Conservation (phyloP, 2,888 invertebrate species). For the Liposcelis brunnea region DNA sequence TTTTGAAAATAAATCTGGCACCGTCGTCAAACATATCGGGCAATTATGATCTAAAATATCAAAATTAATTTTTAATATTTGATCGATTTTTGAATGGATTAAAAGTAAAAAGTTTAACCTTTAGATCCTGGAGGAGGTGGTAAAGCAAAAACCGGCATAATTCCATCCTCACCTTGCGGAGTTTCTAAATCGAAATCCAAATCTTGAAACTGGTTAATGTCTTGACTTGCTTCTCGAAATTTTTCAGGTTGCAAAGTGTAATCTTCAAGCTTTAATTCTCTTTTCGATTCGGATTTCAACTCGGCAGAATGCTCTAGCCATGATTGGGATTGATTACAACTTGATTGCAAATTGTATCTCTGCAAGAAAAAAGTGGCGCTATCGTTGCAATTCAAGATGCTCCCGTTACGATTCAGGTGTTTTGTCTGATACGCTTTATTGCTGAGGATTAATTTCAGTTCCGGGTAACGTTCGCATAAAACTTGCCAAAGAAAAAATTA, state of each 20-base stretch:
- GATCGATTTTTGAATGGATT: neutral
- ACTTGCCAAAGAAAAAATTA: too few species aligned
- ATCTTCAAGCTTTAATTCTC: neutral
- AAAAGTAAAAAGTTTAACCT: neutral
- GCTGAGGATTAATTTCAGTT: too few species aligned
- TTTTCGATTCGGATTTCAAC: conserved; percentile 4
- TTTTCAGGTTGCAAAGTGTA: neutral
- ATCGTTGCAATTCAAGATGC: neutral
- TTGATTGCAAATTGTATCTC: conserved; percentile 29
- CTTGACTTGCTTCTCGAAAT: neutral
- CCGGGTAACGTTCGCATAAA: too few species aligned
- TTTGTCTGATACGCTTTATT: too few species aligned
- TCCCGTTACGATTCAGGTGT: too few species aligned
- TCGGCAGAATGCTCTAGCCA: conserved; percentile 23
- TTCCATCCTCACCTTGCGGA: conserved; percentile 32
- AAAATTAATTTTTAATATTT: neutral
- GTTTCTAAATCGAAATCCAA: conserved; percentile 32
- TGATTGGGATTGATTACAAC: conserved; percentile 30
- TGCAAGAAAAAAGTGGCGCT: conserved; percentile 9
- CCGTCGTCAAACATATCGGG: neutral
- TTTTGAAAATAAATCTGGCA: neutral
- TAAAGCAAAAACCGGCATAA: conserved; percentile 26
- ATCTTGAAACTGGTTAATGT: conserved; percentile 26
- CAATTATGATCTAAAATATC: neutral
- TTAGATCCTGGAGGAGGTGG: conserved; percentile 22